Evolutionary conservation across 2,113 vertebrate genomes (phyloP).

Genomic region (Lamprologus ornatipinnis): DNA sequence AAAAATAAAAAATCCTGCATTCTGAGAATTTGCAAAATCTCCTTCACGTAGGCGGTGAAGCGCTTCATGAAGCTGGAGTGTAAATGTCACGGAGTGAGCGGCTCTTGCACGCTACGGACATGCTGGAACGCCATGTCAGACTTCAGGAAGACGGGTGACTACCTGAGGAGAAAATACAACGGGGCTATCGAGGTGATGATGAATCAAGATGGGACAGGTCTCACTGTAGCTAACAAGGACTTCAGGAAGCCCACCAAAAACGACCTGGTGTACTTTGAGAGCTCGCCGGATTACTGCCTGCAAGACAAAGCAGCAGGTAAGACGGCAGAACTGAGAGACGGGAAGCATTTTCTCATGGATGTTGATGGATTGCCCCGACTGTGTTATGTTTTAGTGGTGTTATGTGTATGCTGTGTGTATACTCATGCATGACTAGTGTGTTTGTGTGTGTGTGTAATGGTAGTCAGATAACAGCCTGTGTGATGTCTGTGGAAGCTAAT

Average conservation of each 20-base stretch:
- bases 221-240: constrained; percentile 90
- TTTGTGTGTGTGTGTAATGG: constrained; percentile 37
- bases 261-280: constrained; percentile 97
- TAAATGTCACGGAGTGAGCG: constrained; percentile 95
- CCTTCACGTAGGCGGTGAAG: constrained; percentile 83
- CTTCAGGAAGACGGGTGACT: constrained; percentile 93
- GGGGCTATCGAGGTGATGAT: constrained; percentile 94
- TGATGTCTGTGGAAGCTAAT: constrained; percentile 64
- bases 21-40: not conserved
- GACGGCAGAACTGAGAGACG: constrained; percentile 5
- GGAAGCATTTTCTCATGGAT: constrained; percentile 29
- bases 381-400: constrained; percentile 44
- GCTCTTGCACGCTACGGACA: constrained; percentile 93
- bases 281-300: constrained; percentile 95
- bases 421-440: constrained; percentile 54
- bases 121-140: constrained; percentile 96
- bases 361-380: constrained; percentile 55
- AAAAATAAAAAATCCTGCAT: not conserved
- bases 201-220: constrained; percentile 94
- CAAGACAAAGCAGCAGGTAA: constrained; percentile 96
- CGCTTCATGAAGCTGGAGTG: constrained; percentile 96
- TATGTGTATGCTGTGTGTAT: constrained; percentile 45
- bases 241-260: constrained; percentile 92
- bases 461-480: constrained; percentile 57
- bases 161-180: constrained; percentile 89